Evolutionary conservation across 2,797 vertebrate species (phyloP), one percentile per base, ranked within the genome.

Genomic region (Peromyscus eremicus): DNA sequence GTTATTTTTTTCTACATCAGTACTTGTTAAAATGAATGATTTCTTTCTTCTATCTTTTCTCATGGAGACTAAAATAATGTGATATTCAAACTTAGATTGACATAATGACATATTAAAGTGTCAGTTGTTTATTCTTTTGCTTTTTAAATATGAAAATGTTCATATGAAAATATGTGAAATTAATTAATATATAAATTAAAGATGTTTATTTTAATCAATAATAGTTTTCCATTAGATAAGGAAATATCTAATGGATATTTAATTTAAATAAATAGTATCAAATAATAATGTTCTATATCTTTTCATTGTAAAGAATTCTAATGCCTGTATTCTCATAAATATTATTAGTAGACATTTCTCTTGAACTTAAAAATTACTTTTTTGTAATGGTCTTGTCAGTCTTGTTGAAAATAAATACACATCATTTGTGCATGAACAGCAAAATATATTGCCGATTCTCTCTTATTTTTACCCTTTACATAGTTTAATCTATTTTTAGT

Each of bases 81-180:
- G 98, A 98, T 98, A 99, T 98, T 98, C 98, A 98, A 98, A 95
- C 97, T 98, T 97, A 98, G 98, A 98, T 98, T 98, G 98, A 99
- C 98, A 98, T 97, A 98, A 98, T 98, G 98, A 99, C 98, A 98
- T 99, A 98, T 99, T 99, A 98, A 99, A 99, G 96, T 98, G 99
- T 99, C 99, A 98, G 98, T 98, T 98, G 95, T 97, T 97, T 99
- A 98, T 98, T 98, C 97, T 99, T 98, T 98, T 98, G 98, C 98
- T 97, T 99, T 99, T 99, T 93, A 98, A 97, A 97, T 97, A 98
- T 98, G 94, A 97, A 98, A 97, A 93, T 91, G 52, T 94, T 84
- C 82, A 21, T 5, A 7, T 68, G 92, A 95, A 97, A 97, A 97
- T 79, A 81, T 40, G 70, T 97, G 19, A 68, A 34, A 46, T 66